Evolutionary conservation across 2,888 invertebrate species (phyloP), one percentile per base, ranked within the genome.

Genomic region (Labia minor): DNA sequence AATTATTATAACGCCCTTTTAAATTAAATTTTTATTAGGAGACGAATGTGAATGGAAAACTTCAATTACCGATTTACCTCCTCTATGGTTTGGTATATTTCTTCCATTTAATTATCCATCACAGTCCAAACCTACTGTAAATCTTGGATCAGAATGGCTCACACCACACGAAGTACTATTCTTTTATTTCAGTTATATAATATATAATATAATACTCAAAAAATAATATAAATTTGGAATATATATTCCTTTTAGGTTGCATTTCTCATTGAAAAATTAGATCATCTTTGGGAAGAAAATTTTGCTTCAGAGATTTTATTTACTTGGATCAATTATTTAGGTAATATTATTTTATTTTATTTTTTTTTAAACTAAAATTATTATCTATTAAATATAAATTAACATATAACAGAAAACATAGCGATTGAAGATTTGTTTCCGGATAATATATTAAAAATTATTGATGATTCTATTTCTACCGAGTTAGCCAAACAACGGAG

Each of bases 121-220:
- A 10, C n/a, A 3, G 2, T 49, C 49, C 3, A 4, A 4, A n/a
- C 49, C 49, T 8, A 3, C 14, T n/a, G 14, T 49, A 10, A 14
- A 49, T 49, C 49, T 49, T 49, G 49, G 49, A 16, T 49, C 49
- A 49, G 49, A 49, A 49, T 49, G 49, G 49, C 49, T 49, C 14
- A 16, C n/a, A 49, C 14, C 14, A 4, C 49, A 49, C 14, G 49
- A 49, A 16, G 49, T 49, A 49, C 14, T 11, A n/a, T 49, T 3
- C 14, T 6, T 33, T 11, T 33, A 8, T 33, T 33, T 33, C 33
- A 8, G n/a, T n/a, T n/a, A n/a, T n/a, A n/a, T n/a, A 26, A 26
- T 26, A 26, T 26, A 26, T 6, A 26, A 26, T 26, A 26, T 3
- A 8, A 26, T 26, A 6, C 8, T 26, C 26, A 6, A 26, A 6